phyloP scores from a whole-genome alignment of 2,113 vertebrate genomes.

The Oenanthe oenanthe region DNA sequence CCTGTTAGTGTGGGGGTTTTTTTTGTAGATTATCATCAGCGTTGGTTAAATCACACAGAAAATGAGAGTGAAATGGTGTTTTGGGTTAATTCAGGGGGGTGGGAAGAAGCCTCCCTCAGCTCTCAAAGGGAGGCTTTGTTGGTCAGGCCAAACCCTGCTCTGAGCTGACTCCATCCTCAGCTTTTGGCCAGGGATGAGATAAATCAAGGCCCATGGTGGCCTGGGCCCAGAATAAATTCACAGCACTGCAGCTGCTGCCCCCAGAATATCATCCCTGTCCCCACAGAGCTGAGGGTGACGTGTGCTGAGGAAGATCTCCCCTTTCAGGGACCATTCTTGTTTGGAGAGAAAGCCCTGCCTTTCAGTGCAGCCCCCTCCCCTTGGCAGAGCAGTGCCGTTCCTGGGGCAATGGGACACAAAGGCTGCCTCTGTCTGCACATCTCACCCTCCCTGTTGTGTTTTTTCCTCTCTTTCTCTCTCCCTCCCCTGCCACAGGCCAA shows the following conservation, averaged over 20 bases:
- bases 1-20: not conserved
- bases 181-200: conserved; percentile 27
- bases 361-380: conserved; percentile 10
- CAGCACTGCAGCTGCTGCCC: conserved; percentile 25
- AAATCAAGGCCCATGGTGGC: not conserved
- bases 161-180: not conserved
- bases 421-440: conserved; percentile 38
- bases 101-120: not conserved
- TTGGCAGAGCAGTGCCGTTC: not conserved
- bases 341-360: not conserved
- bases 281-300: not conserved
- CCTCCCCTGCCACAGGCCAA: conserved; percentile 78
- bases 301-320: not conserved
- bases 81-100: not conserved
- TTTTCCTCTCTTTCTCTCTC: not conserved
- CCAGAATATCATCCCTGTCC: not conserved
- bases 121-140: conserved; percentile 47
- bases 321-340: not conserved
- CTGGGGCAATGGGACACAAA: not conserved
- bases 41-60: not conserved
- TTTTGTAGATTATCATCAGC: not conserved
- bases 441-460: not conserved
- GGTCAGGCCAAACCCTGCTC: not conserved
- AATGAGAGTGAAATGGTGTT: not conserved
- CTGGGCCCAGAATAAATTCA: conserved; percentile 23